Percentiles rank a stretch among this genome's conserved stretches.
phyloP scores from a whole-genome alignment of 1,140 invertebrate species.

The Hyles vespertilio region DNA sequence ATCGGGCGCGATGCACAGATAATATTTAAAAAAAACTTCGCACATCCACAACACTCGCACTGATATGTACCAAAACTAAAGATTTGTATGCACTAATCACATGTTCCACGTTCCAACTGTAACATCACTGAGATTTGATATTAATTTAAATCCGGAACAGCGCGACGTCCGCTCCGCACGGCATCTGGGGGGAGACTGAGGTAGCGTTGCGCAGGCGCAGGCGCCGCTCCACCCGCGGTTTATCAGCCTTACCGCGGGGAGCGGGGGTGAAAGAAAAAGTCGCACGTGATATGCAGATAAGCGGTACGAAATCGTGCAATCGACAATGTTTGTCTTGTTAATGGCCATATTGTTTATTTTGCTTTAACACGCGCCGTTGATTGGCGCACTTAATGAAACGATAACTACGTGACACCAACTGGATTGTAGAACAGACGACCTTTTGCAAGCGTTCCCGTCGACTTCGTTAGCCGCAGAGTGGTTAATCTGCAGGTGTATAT shows the following conservation, averaged over 20 bases:
- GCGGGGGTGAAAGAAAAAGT: constrained; percentile 52
- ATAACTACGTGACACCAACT: too few relatives aligned
- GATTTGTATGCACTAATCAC: too few relatives aligned
- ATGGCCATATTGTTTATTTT: constrained; percentile 9
- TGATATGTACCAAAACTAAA: too few relatives aligned
- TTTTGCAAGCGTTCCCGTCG: too few relatives aligned
- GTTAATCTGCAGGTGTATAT: too few relatives aligned
- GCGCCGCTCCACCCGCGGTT: constrained; percentile 49
- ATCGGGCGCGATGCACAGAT: constrained; percentile 27
- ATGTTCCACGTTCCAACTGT: constrained; percentile 16
- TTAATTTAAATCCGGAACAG: constrained; percentile 5
- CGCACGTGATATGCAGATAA: constrained; percentile 64
- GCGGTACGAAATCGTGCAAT: constrained; percentile 31
- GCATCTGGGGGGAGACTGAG: constrained; percentile 45
- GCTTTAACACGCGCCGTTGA: background rate
- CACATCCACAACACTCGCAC: constrained; percentile 20
- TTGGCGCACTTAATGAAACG: too few relatives aligned
- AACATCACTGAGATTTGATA: constrained; percentile 38
- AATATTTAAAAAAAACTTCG: constrained; percentile 24
- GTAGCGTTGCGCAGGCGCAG: constrained; percentile 59
- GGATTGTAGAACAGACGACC: too few relatives aligned
- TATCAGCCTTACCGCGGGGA: constrained; percentile 63
- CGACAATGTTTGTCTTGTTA: constrained; percentile 22
- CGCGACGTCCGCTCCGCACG: constrained; percentile 37
- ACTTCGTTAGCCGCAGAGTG: too few relatives aligned